A percentile compares a stretch with the other conserved stretches of the same genome.
Evolutionary conservation across 1,140 invertebrate species (phyloP).

Genomic region (Delia radicum): DNA sequence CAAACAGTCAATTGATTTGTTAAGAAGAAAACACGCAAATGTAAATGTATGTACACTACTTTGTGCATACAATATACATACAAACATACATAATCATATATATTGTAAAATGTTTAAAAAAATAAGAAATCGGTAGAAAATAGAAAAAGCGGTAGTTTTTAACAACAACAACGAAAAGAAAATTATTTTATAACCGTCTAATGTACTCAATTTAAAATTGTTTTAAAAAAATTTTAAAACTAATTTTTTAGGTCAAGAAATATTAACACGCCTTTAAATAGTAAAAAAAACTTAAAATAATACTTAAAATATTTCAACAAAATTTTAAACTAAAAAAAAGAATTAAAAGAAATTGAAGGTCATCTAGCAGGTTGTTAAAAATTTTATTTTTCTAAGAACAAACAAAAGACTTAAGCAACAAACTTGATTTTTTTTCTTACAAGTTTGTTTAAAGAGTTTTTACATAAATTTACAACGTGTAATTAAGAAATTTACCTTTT

Average conservation of each 20-base stretch:
- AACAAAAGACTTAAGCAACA: constrained; percentile 29
- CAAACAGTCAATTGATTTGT: background rate
- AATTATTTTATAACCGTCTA: background rate
- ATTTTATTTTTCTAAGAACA: too few relatives aligned
- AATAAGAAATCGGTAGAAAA: too few relatives aligned
- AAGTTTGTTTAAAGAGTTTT: background rate
- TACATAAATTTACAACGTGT: background rate
- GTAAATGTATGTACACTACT: too few relatives aligned
- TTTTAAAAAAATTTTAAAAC: background rate
- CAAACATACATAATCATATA: too few relatives aligned
- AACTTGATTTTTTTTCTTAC: constrained; percentile 25
- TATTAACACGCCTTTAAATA: too few relatives aligned
- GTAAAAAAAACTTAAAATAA: background rate
- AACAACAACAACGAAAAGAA: background rate
- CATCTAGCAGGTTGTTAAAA: too few relatives aligned
- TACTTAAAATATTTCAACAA: too few relatives aligned
- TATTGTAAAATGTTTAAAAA: too few relatives aligned
- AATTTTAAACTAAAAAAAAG: too few relatives aligned
- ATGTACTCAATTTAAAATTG: background rate
- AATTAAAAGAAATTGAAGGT: too few relatives aligned
- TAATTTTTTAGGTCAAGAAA: background rate
- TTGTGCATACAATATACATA: too few relatives aligned
- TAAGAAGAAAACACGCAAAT: background rate
- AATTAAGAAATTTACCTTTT: background rate
- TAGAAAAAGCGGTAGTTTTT: background rate